Base-by-base conservation (phyloP, 2,113 vertebrate genomes). In the Callionymus lyra region DNA sequence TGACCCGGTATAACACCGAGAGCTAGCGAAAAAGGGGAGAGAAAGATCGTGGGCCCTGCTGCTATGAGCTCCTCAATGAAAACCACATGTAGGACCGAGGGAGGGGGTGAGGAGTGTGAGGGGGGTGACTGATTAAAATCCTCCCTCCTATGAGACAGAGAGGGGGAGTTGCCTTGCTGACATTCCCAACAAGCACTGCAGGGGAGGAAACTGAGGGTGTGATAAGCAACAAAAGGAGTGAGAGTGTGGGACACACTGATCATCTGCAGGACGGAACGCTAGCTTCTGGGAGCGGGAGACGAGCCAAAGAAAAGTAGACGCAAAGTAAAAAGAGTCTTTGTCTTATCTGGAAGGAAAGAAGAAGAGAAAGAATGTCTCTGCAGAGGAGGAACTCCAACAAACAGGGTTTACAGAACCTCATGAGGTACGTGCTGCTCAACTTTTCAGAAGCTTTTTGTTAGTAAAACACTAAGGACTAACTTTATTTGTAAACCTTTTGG, bases 321-420 rank as follows among this genome's bases (percentile, higher is more conserved):
- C 50, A 27, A 41, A 18, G 12, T 34, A 37, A 32, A 40, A 47
- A 52, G 57, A 19, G 4, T 27, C 21, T 27, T 27, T 27, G 21
- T 27, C 21, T 27, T 27, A 27, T 27, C 21, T 31, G 61, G 43
- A 57, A 34, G 38, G 64, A 56, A 12, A 44, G 43, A 18, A 49
- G 59, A 53, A 59, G 51, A 31, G 34, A 1, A 17, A 50, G 58
- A 47, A 83, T 82, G 84, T 85, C 82, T 41, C 59, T 89, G 63
- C 49, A 85, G 50, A 86, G 91, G 71, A 85, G 85, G 63, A 86
- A 83, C 56, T 86, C 88, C 68, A 89, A 87, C 77, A 91, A 83
- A 56, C 76, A 84, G 75, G 89, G 88, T 60, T 74, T 90, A 65
- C 88, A 92, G 21, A 88, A 84, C 59, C 89, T 91, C 43, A 76